Evolutionary conservation across 2,797 vertebrate genomes (phyloP).

Genomic region (Sarcoramphus papa): DNA sequence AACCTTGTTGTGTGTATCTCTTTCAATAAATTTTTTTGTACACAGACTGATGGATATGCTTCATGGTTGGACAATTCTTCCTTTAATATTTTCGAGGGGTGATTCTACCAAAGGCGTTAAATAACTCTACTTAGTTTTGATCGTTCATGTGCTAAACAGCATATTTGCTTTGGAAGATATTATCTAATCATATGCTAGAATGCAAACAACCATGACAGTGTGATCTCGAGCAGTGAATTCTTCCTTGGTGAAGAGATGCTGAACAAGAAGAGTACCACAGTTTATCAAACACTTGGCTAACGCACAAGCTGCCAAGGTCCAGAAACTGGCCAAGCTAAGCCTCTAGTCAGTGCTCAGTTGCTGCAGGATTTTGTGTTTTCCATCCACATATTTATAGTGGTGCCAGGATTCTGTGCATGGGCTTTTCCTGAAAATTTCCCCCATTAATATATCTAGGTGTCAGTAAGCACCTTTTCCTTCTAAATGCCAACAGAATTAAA

Average conservation of each 20-base stretch:
- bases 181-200: background rate
- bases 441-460: background rate
- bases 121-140: background rate
- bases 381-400: background rate
- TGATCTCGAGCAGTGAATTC: background rate
- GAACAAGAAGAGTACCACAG: background rate
- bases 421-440: background rate
- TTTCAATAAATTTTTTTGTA: background rate
- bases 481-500: background rate
- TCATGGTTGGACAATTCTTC: background rate
- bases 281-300: background rate
- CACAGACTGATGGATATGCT: background rate
- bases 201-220: background rate
- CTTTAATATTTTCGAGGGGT: background rate
- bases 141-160: background rate
- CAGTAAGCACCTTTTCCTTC: background rate
- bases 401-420: background rate
- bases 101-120: background rate
- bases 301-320: background rate
- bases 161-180: background rate
- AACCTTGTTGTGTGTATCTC: background rate
- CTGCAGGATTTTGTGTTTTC: background rate
- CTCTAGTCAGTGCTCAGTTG: background rate
- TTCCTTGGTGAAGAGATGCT: background rate
- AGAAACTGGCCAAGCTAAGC: background rate